phyloP scores from a whole-genome alignment of 2,888 invertebrate genomes.

The Caenorhabditis auriculariae region DNA sequence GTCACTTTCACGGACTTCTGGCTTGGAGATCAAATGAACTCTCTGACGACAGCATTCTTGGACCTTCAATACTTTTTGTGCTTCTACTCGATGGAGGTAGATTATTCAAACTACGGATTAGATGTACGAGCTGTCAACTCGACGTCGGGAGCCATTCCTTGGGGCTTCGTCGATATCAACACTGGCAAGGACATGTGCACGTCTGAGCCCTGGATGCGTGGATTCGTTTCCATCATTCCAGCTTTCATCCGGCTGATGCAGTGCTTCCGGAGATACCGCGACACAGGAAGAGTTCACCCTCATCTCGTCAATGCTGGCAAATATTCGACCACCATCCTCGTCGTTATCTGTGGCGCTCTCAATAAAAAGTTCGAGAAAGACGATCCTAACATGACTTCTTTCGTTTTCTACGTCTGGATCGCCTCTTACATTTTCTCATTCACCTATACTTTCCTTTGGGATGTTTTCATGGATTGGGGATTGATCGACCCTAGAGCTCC shows the following conservation, averaged over 20 bases:
- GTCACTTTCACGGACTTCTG: slow-evolving; percentile 70
- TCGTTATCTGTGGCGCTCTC: slow-evolving; percentile 75
- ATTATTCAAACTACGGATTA: slow-evolving; percentile 40
- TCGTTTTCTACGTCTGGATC: slow-evolving; percentile 75
- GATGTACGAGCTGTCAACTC: slow-evolving; percentile 39
- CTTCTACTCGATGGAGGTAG: slow-evolving; percentile 75
- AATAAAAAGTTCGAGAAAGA: slow-evolving; percentile 73
- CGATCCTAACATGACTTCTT: slow-evolving; percentile 49
- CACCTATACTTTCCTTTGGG: slow-evolving; percentile 94
- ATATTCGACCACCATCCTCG: slow-evolving; percentile 94
- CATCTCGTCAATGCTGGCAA: slow-evolving; percentile 97
- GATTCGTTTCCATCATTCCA: slow-evolving; percentile 86
- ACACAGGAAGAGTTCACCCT: slow-evolving; percentile 83
- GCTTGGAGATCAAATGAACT: slow-evolving; percentile 74
- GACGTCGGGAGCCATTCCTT: slow-evolving; percentile 55
- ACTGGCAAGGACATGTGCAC: slow-evolving; percentile 69
- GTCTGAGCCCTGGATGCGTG: slow-evolving; percentile 75
- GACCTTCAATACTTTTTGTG: slow-evolving; percentile 92
- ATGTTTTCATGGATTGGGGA: slow-evolving; percentile 95
- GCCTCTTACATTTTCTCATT: slow-evolving; percentile 75
- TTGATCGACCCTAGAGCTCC: slow-evolving; percentile 79
- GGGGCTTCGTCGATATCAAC: slow-evolving; percentile 59
- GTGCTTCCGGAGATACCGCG: slow-evolving; percentile 89
- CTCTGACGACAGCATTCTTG: slow-evolving; percentile 82
- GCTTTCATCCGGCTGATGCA: slow-evolving; percentile 98